Percentiles rank a stretch among this genome's conserved stretches.
Conservation (phyloP, 2,797 vertebrate genomes). For the Ispidina lecontei region DNA sequence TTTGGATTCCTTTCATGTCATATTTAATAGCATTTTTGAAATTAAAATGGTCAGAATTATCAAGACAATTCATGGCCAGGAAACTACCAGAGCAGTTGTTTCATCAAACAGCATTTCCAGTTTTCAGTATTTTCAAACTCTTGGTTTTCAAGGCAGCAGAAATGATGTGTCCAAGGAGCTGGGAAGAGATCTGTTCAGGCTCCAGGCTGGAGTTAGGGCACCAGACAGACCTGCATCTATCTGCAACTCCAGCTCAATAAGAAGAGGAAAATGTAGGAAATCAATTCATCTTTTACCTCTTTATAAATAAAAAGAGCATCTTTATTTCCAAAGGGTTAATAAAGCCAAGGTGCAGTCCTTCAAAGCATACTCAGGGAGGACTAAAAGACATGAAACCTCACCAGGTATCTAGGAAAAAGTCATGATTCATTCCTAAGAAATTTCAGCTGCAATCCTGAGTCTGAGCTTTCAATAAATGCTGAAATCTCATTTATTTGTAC, state of each 20-base stretch:
- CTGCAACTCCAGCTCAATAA: not conserved
- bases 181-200: not conserved
- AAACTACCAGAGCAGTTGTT: not conserved
- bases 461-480: slow-evolving; percentile 32
- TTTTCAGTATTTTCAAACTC: not conserved
- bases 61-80: not conserved
- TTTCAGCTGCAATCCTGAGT: not conserved
- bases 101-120: not conserved
- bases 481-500: slow-evolving; percentile 47
- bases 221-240: not conserved
- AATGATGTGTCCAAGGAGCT: not conserved
- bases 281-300: not conserved
- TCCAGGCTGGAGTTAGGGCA: not conserved
- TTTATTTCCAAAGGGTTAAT: not conserved
- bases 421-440: not conserved
- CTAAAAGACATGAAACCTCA: not conserved
- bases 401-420: not conserved
- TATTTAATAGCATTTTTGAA: not conserved
- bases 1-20: not conserved
- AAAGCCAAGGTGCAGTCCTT: not conserved
- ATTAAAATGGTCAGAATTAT: not conserved
- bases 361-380: not conserved
- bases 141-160: not conserved
- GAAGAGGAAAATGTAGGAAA: not conserved
- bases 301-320: not conserved